These are phyloP conservation scores for Crotalus adamanteus DNA, from an alignment of 2,797 vertebrate species.

Conservation along the genomic window DNA sequence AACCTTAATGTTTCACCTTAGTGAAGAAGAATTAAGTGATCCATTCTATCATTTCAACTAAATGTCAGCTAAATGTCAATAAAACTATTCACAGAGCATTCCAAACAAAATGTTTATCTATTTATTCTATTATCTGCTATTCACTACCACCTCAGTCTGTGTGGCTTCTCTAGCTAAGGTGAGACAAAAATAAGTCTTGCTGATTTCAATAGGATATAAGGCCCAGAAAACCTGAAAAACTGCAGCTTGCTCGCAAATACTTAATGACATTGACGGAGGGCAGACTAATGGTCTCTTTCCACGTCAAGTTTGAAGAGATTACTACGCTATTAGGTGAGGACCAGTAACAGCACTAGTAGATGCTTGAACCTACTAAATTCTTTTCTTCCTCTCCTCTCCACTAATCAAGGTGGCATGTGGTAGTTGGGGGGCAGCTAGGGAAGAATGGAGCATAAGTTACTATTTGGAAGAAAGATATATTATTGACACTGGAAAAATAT, in stretches of 20 bases:
- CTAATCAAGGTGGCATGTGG: no score
- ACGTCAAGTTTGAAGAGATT: neutral
- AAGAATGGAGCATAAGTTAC: neutral
- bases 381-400: neutral
- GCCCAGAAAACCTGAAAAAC: neutral
- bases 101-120: neutral
- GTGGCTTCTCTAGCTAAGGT: neutral
- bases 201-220: neutral
- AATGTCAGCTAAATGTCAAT: neutral
- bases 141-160: neutral
- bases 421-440: neutral
- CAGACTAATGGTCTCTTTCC: neutral
- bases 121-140: neutral
- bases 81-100: neutral
- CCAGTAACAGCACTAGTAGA: neutral
- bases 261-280: neutral
- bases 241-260: neutral
- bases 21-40: neutral
- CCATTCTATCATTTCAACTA: neutral
- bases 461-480: neutral
- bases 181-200: neutral
- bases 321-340: neutral
- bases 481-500: neutral
- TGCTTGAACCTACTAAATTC: neutral
- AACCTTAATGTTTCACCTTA: neutral